phyloP scores from a whole-genome alignment of 2,888 invertebrate species.

The Stictocephala bisonia region DNA sequence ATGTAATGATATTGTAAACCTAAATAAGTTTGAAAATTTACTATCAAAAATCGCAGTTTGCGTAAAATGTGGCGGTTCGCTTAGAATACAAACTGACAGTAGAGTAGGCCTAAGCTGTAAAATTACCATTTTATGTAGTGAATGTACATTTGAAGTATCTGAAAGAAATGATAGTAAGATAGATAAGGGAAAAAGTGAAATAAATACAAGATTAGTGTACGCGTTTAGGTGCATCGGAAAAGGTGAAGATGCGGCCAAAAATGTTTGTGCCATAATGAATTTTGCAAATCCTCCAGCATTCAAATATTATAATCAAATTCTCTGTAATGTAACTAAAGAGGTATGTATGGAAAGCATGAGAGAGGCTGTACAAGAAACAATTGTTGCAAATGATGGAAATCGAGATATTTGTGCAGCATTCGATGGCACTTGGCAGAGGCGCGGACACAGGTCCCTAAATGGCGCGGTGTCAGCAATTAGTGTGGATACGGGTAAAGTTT shows the following conservation, averaged over 20 bases:
- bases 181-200: not conserved
- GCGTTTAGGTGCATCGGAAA: constrained; percentile 29
- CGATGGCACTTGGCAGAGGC: constrained; percentile 29
- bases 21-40: constrained; percentile 6
- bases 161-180: constrained; percentile 27
- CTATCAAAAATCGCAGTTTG: constrained; percentile 22
- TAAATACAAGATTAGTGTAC: not conserved
- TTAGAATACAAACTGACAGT: constrained; percentile 27
- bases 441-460: constrained; percentile 30
- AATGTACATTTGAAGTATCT: constrained; percentile 31
- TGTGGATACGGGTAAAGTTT: constrained; percentile 35
- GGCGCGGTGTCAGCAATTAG: constrained; percentile 16
- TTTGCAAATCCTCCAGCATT: not conserved
- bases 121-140: constrained; percentile 19
- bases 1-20: constrained; percentile 19
- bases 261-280: constrained; percentile 1
- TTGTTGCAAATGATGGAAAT: too few relatives aligned
- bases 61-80: constrained; percentile 30
- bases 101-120: constrained; percentile 32
- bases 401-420: constrained; percentile 22
- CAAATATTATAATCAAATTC: not conserved
- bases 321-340: too few relatives aligned
- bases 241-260: constrained; percentile 21
- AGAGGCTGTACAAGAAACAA: constrained; percentile 15
- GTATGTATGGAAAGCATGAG: constrained; percentile 2